Evolutionary conservation across 53 echinoderm and acorn worm species (phyloP).

Genomic region (Paelopatides confundens): DNA sequence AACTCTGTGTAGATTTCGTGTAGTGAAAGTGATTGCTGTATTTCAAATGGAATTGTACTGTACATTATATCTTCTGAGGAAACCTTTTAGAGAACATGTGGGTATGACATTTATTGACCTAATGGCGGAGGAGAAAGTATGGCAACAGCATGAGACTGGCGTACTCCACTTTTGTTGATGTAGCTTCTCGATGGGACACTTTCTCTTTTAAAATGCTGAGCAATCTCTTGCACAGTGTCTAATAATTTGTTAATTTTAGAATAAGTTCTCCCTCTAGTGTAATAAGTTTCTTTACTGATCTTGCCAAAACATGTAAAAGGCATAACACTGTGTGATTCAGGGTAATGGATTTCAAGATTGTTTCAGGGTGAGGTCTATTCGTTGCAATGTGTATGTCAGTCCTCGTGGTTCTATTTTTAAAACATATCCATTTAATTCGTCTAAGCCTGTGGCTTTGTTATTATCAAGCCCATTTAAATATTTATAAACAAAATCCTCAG

Average conservation of each 20-base stretch:
- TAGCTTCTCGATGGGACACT: not conserved
- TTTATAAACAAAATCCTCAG: too few relatives aligned
- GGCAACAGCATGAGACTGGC: not conserved
- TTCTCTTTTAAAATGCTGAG: not conserved
- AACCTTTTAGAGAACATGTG: not conserved
- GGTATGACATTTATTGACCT: not conserved
- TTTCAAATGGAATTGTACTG: too few relatives aligned
- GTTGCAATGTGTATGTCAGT: not conserved
- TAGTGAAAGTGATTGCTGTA: too few relatives aligned
- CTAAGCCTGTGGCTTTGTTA: too few relatives aligned
- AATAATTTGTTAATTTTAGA: slow-evolving; percentile 14
- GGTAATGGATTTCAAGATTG: not conserved
- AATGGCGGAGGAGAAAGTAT: not conserved
- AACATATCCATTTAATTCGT: too few relatives aligned
- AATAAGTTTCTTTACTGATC: slow-evolving; percentile 64
- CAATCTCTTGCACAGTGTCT: too few relatives aligned
- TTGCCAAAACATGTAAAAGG: not conserved
- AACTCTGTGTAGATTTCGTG: too few relatives aligned
- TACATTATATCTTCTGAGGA: too few relatives aligned
- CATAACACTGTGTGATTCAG: not conserved
- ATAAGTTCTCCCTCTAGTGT: slow-evolving; percentile 56
- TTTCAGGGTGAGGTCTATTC: not conserved
- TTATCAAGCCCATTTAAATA: too few relatives aligned
- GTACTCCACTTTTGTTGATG: not conserved
- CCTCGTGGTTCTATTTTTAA: not conserved